A percentile compares a stretch with the other conserved stretches of the same genome.
These are phyloP conservation scores for Agelas oroides DNA, from an alignment of 37 sponge, comb jelly and placozoan species.

Conservation along the genomic window DNA sequence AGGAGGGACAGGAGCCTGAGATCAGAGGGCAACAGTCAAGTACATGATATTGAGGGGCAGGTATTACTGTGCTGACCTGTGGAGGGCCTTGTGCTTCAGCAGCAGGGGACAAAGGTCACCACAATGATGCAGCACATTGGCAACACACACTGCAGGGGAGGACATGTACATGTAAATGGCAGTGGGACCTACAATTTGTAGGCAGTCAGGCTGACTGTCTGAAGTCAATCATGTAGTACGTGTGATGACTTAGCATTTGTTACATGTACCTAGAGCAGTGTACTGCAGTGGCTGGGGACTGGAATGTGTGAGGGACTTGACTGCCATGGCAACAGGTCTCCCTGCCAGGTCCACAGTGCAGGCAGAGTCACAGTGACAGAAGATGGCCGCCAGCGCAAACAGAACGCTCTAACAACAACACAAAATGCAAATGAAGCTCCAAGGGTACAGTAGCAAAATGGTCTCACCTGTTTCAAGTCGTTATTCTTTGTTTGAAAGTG, in stretches of 20 bases:
- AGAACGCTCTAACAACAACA: background rate
- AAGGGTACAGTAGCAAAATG: background rate
- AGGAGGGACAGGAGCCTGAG: background rate
- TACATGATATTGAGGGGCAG: background rate
- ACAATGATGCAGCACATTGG: slow-evolving; percentile 22
- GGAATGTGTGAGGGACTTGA: too few relatives aligned
- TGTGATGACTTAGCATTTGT: too few relatives aligned
- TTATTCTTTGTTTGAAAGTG: background rate
- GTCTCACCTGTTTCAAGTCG: background rate
- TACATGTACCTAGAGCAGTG: background rate
- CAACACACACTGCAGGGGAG: background rate
- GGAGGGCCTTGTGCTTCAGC: slow-evolving; percentile 5
- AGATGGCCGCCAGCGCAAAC: background rate
- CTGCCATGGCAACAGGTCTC: background rate
- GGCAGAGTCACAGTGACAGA: background rate
- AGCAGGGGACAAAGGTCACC: background rate
- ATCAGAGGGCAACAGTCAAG: background rate
- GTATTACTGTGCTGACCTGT: background rate
- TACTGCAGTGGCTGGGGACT: too few relatives aligned
- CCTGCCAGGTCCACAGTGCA: background rate
- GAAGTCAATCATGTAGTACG: too few relatives aligned
- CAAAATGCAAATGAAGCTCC: background rate
- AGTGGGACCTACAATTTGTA: background rate
- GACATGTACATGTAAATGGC: background rate
- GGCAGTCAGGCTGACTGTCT: background rate